Percentiles rank a stretch among this genome's conserved stretches.
These are phyloP conservation scores for Loris lydekkerianus DNA, from an alignment of 2,797 vertebrate genomes.

Conservation along the genomic window DNA sequence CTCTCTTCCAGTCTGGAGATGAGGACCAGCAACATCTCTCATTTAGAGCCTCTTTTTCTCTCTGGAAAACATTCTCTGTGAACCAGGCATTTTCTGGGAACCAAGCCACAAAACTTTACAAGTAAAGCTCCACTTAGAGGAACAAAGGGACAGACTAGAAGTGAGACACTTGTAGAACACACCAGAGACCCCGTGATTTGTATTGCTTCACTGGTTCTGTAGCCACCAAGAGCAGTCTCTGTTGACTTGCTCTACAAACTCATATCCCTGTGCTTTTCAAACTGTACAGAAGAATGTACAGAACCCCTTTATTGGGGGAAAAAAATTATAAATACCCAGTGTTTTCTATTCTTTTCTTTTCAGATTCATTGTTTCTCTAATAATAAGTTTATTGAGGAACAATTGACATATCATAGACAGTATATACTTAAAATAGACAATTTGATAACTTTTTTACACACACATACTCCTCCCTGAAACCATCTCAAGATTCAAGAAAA, in stretches of 20 bases:
- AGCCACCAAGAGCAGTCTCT: background rate
- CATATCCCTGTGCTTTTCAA: too few species aligned
- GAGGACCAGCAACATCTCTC: background rate
- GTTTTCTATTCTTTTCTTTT: too few species aligned
- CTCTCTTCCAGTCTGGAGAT: background rate
- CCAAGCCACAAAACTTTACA: background rate
- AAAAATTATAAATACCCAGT: background rate
- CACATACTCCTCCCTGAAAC: too few species aligned
- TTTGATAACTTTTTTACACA: too few species aligned
- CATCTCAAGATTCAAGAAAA: too few species aligned
- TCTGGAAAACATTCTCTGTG: background rate
- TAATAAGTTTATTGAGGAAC: too few species aligned
- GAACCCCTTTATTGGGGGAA: background rate
- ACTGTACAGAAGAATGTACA: background rate
- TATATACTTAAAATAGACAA: too few species aligned
- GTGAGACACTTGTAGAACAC: background rate
- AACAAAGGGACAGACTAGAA: background rate
- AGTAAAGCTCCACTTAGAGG: background rate
- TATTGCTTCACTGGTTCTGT: background rate
- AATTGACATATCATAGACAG: too few species aligned
- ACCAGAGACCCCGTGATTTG: background rate
- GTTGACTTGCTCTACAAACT: background rate
- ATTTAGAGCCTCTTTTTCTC: background rate
- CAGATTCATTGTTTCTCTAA: too few species aligned
- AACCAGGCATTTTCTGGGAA: background rate